Evolutionary conservation across 2,797 vertebrate genomes (phyloP), one percentile per base, ranked within the genome.

Genomic region (Yasuhikotakia modesta): DNA sequence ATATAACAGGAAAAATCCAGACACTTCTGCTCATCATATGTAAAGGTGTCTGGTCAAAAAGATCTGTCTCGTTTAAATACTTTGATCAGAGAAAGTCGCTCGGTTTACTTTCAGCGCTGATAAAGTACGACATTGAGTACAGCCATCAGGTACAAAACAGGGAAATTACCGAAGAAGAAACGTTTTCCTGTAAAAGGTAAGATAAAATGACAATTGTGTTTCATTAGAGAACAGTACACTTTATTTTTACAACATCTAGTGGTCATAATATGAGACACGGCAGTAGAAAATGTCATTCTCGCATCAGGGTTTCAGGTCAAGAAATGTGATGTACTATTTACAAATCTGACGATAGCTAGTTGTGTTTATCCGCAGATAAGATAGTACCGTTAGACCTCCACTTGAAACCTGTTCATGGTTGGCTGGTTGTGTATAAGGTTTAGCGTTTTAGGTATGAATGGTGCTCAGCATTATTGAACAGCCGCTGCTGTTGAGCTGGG

Each of bases 1-100:
- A 91, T 89, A 89, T 91, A 90, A 91, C 80, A 63, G 82, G 12
- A 82, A 85, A 85, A 83, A 84, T 19, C 22, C 75, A 60, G 70
- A 32, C 50, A 11, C 10, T 32, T 53, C 16, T 39, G 61, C 14
- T 50, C 45, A 5, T 60, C 24, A 50, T 11, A 60, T 63, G 45
- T n/a, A 48, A 65, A 71, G 2, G 61, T 2, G 30, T 63, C 7
- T 50, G 27, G 27, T 45, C 50, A 35, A 48, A 55, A n/a, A 2
- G 7, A 24, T 27, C 27, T 27, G 27, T 27, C 61, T 0, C 24
- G 6, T 2, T 0, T 39, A 24, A 58, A 45, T 61, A 39, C 63
- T 48, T 14, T 46, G 1, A 5, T 22, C 24, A 30, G 35, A 53
- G 17, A 39, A 39, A 43, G 53, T n/a, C 19, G 10, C 6, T 50